These are phyloP conservation scores for Loris lydekkerianus DNA, from an alignment of 2,797 vertebrate genomes.

Conservation along the genomic window DNA sequence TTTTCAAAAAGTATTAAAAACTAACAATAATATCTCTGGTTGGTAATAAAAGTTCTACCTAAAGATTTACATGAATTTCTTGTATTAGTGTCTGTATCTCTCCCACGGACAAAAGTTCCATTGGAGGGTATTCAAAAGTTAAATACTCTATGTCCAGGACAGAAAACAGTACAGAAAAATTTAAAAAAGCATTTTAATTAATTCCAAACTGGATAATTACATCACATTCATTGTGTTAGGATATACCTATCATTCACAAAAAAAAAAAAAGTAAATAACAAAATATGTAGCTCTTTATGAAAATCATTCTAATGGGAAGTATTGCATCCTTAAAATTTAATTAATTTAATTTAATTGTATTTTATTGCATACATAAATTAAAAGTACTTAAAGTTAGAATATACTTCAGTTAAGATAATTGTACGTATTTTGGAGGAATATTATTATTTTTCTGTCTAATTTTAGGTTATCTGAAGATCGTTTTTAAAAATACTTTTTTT, in stretches of 20 bases:
- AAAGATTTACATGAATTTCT: neutral
- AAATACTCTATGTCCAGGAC: neutral
- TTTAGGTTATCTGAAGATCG: neutral
- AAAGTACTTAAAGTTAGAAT: neutral
- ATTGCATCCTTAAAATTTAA: too few species aligned
- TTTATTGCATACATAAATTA: too few species aligned
- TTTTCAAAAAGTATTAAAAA: constrained; percentile 26
- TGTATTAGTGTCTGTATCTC: neutral
- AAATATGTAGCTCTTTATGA: neutral
- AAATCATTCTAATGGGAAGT: neutral
- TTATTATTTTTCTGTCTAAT: constrained; percentile 1
- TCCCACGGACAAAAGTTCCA: neutral
- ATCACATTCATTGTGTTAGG: neutral
- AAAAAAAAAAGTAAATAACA: neutral
- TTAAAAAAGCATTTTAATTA: neutral
- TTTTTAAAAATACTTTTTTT: neutral
- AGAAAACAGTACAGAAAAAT: neutral
- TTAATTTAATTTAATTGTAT: too few species aligned
- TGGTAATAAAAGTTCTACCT: neutral
- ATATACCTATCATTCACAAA: neutral
- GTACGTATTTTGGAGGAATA: neutral
- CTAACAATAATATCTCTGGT: neutral
- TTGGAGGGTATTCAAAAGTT: neutral
- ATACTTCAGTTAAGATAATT: neutral
- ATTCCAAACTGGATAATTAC: neutral